Evolutionary conservation across 2,113 vertebrate species (phyloP).

Genomic region (Ceuthmochares aereus): DNA sequence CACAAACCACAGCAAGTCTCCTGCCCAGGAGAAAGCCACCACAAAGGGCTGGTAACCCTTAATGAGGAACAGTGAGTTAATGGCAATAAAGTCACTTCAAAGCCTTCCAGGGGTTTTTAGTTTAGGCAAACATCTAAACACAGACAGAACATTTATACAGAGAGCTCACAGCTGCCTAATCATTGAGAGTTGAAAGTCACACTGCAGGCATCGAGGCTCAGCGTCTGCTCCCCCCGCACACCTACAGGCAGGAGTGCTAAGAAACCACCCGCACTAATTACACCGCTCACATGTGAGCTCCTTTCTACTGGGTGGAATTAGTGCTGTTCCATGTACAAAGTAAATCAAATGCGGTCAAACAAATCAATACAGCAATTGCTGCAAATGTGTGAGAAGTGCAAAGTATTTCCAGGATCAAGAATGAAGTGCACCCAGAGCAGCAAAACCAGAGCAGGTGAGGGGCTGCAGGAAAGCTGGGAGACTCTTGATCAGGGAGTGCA

Average conservation of each 20-base stretch:
- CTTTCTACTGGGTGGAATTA: fast-evolving
- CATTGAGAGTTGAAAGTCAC: background rate
- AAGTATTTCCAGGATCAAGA: fast-evolving
- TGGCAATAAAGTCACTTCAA: slow-evolving; percentile 65
- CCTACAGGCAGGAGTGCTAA: background rate
- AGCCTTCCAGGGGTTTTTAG: background rate
- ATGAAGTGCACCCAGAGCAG: background rate
- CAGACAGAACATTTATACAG: background rate
- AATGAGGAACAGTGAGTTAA: slow-evolving; percentile 63
- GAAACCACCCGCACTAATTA: background rate
- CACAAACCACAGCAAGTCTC: slow-evolving; percentile 6
- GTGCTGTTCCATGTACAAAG: fast-evolving
- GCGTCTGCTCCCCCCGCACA: background rate
- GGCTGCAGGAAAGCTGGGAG: too few relatives aligned
- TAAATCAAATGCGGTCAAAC: background rate
- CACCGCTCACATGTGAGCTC: background rate
- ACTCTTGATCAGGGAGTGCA: too few relatives aligned
- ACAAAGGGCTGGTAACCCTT: slow-evolving; percentile 41
- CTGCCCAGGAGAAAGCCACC: slow-evolving; percentile 37
- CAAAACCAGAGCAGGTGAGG: background rate
- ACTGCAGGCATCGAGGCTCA: background rate
- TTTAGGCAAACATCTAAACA: background rate
- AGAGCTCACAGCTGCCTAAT: background rate
- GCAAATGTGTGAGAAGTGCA: background rate
- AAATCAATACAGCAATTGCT: background rate